Base-by-base conservation (phyloP, 1,140 invertebrate species). In the Diorhabda sublineata region DNA sequence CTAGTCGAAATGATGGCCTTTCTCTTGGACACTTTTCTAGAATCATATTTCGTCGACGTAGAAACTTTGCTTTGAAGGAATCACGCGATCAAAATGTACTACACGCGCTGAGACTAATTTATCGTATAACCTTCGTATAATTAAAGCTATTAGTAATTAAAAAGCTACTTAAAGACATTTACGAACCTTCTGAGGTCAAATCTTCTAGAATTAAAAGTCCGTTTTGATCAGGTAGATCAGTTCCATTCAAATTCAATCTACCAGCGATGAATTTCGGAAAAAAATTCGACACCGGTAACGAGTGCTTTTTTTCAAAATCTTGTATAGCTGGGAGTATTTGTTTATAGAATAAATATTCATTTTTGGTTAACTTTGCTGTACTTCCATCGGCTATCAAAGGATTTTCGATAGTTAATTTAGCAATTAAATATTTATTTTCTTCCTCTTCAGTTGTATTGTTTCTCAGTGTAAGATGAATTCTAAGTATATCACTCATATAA, bases 401-500 rank as follows among this genome's bases (percentile, higher is more conserved):
- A 0, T 77, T 81, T 3, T 73, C 75, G 1, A 82, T 82, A 9
- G 76, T 73, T 69, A 80, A 79, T 69, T 85, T 86, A 2, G 81
- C 84, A 4, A 86, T 80, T 0, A 83, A 61, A 45, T 80, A 56
- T 58, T 82, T 61, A 6, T 77, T 62, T 47, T 82, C 74, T 42
- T 73, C 5, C 57, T 68, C 47, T 8, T 71, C 42, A 4, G 73
- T 67, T 9, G 73, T 8, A 52, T 69, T 62, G 26, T 74, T 41
- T n/a, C 72, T 66, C 2, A 71, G 69, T 4, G 65, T 78, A 0
- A 80, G 78, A 5, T 78, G 64, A 0, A 88, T 80, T 4, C 78
- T 78, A 1, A 86, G 71, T 69, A 88, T 86, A 0, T 82, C 74
- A 76, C 87, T 87, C 3, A 85, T 86, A 71, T 87, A 88, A 78